Percentiles rank a stretch among this genome's conserved stretches.
Conservation (phyloP, 2,888 invertebrate genomes). For the Elmis aenea region DNA sequence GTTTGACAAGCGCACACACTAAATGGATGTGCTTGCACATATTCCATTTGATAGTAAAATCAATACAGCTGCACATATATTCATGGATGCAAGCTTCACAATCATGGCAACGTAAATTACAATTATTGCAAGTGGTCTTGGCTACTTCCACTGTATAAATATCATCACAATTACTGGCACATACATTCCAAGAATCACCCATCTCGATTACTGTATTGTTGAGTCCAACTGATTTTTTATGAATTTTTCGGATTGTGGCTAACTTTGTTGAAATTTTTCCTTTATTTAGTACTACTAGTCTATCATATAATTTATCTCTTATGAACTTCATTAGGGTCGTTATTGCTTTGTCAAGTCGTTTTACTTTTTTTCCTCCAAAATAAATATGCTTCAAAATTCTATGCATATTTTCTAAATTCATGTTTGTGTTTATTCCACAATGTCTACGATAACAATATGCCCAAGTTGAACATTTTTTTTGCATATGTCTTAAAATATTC, state of each 20-base stretch:
- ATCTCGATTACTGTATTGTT: too few species aligned
- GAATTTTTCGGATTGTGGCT: too few species aligned
- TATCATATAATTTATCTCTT: constrained; percentile 24
- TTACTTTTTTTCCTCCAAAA: constrained; percentile 23
- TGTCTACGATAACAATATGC: constrained; percentile 23
- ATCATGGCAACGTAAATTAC: too few species aligned
- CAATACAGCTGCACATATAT: constrained; percentile 10
- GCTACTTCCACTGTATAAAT: too few species aligned
- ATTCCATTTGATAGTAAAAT: constrained; percentile 7
- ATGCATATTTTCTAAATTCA: constrained; percentile 28
- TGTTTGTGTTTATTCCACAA: constrained; percentile 27
- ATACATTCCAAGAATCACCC: too few species aligned
- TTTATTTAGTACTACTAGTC: constrained; percentile 16
- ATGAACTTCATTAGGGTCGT: constrained; percentile 24
- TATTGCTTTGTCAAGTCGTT: constrained; percentile 24
- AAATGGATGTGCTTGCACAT: too few species aligned
- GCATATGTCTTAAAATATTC: constrained; percentile 21
- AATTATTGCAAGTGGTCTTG: too few species aligned
- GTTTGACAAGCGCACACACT: too few species aligned
- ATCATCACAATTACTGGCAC: too few species aligned
- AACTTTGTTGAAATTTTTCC: constrained; percentile 13
- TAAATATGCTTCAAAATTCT: constrained; percentile 25
- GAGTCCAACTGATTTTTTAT: too few species aligned
- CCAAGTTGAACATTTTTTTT: constrained; percentile 17
- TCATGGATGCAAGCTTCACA: constrained; percentile 10